Evolutionary conservation across 2,113 vertebrate species (phyloP), one percentile per base, ranked within the genome.

Genomic region (Ptilonorhynchus violaceus): DNA sequence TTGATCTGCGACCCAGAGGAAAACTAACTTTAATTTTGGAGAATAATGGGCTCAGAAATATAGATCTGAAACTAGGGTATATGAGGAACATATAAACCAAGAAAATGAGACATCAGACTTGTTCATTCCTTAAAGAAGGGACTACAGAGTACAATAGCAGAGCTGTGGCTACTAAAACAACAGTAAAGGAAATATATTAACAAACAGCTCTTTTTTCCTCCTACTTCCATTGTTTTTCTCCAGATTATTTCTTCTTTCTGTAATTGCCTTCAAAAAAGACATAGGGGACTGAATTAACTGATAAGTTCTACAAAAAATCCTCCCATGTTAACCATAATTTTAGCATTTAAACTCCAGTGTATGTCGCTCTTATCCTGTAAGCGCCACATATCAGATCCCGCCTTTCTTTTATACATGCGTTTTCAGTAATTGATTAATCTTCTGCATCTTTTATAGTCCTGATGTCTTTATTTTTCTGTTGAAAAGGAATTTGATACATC

Each of bases 231-330:
- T 1, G 0, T 12, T 91, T 74, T 69, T 66, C 10, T 74, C 8
- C 8, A 16, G 13, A 8, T 60, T 50, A 49, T 64, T 64, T 85
- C n/a, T 87, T 62, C n/a, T 77, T 63, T 21, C 9, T 50, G 6
- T 33, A 55, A 42, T n/a, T 88, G 15, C 22, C 39, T 56, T 75
- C 50, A 52, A 35, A 66, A 91, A 60, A 33, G 33, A 64, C 31
- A 52, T 3, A 62, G 17, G 12, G 3, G 0, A 0, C 31, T 66
- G 46, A 58, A 66, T 56, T 35, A 73, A 31, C 13, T 28, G 10
- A 31, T 31, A 35, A 56, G 13, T 56, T 50, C 15, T 52, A 60
- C 22, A 63, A 39, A 47, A 41, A 22, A 3, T n/a, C 6, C 3
- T 11, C 62, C 19, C 21, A 23, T 20, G 9, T 76, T 44, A 63